These are phyloP conservation scores for Sycophila sp. DNA, from an alignment of 1,140 invertebrate genomes.

Conservation along the genomic window DNA sequence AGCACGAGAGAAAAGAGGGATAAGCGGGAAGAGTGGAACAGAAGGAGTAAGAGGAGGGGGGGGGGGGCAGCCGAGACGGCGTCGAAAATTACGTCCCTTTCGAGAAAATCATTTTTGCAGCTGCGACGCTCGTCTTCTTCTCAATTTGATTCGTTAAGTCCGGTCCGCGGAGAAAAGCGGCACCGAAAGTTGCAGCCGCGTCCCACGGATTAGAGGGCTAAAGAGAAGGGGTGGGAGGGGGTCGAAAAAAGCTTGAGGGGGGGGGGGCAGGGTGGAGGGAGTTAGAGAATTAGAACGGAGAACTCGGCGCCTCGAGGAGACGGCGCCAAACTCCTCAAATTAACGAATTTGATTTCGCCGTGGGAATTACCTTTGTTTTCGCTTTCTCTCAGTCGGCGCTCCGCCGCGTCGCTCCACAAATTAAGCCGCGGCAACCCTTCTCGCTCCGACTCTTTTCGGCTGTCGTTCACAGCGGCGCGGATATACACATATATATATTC, in stretches of 20 bases:
- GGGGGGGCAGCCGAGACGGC: not conserved
- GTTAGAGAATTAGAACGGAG: not conserved
- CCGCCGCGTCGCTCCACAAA: too few relatives aligned
- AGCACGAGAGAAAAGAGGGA: too few relatives aligned
- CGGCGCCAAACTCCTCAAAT: not conserved
- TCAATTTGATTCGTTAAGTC: slow-evolving; percentile 25
- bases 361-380: slow-evolving; percentile 9
- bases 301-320: not conserved
- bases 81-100: not conserved
- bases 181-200: too few relatives aligned
- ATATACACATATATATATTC: too few relatives aligned
- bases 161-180: not conserved
- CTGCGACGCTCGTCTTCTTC: not conserved
- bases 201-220: not conserved
- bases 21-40: not conserved
- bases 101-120: slow-evolving; percentile 1
- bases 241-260: too few relatives aligned
- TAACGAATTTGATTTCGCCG: slow-evolving; percentile 3
- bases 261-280: not conserved
- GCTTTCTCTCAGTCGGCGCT: too few relatives aligned
- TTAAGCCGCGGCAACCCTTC: too few relatives aligned
- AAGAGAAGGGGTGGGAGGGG: slow-evolving; percentile 1
- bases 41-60: not conserved
- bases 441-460: too few relatives aligned
- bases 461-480: too few relatives aligned